Base-by-base conservation (phyloP, 2,113 vertebrate species). In the Suncus etruscus region DNA sequence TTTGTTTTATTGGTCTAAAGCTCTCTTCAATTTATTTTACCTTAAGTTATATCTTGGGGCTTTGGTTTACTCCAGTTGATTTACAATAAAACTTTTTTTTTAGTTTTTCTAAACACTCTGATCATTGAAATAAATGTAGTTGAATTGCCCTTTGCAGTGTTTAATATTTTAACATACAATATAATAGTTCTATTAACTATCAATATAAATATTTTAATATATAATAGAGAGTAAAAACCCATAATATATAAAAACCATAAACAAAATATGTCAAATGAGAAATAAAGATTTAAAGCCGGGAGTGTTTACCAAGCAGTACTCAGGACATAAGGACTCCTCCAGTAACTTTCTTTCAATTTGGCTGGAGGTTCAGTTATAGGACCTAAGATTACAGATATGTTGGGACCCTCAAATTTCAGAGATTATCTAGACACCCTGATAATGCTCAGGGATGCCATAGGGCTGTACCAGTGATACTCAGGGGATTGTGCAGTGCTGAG, bases 31-130 rank as follows among this genome's bases (percentile, higher is more conserved):
- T 50, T 76, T 83, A 88, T 83, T 83, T 91, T 63, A 72, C 1
- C 1, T 75, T 75, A 66, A 79, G 58, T 83, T 79, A 75, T 51
- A 68, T 72, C 9, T 66, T 87, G 45, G 9, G 1, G 10, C 10
- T 89, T 75, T 73, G 22, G 20, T 81, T 77, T 86, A 86, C 22
- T 50, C 24, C 12, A 82, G 15, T 2, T 78, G 24, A 86, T 61
- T 75, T 92, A 82, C 85, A 93, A 93, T 20, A 76, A 5, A 76
- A 75, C 9, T 32, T 86, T 1, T 8, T 39, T 93, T 88, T 80
- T 66, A 70, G 4, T 75, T 91, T 72, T 63, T 31, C 66, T 81
- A 83, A 92, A 92, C 1, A 61, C 66, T 11, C 83, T 48, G 68
- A 68, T 75, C 31, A 81, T 51, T 80, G 15, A 79, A 91, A 75